Conservation (phyloP, 2,888 invertebrate genomes). For the Lycia hirtaria region DNA sequence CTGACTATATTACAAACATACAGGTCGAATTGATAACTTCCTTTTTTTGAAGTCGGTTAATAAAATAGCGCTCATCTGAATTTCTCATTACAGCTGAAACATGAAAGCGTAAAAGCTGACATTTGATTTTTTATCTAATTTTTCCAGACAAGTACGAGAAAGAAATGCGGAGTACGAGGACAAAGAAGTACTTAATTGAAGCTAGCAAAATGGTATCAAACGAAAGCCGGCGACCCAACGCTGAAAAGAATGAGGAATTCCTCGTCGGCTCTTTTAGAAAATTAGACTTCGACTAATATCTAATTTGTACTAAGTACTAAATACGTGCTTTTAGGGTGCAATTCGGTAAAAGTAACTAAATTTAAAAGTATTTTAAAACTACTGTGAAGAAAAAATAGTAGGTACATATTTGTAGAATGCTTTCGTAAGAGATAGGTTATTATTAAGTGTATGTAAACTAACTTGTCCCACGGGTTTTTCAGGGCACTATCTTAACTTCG, state of each 20-base stretch:
- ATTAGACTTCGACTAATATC: slow-evolving; percentile 65
- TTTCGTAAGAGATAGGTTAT: too few relatives aligned
- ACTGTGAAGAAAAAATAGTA: too few relatives aligned
- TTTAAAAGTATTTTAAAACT: background rate
- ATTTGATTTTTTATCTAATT: slow-evolving; percentile 10
- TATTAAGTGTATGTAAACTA: too few relatives aligned
- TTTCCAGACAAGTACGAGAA: slow-evolving; percentile 65
- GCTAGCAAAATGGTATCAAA: slow-evolving; percentile 64
- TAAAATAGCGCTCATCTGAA: too few relatives aligned
- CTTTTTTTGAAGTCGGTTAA: too few relatives aligned
- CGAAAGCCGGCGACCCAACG: slow-evolving; percentile 61
- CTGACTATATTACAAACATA: too few relatives aligned
- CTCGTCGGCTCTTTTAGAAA: slow-evolving; percentile 72
- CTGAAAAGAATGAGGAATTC: slow-evolving; percentile 61
- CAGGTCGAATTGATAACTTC: too few relatives aligned
- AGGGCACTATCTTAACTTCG: too few relatives aligned
- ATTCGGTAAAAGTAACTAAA: slow-evolving; percentile 11
- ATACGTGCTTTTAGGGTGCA: background rate
- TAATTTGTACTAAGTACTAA: background rate
- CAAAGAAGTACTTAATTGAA: slow-evolving; percentile 59
- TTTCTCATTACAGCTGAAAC: too few relatives aligned
- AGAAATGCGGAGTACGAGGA: slow-evolving; percentile 59
- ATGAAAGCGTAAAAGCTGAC: background rate
- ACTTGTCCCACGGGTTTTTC: too few relatives aligned
- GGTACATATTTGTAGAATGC: background rate